A percentile compares a stretch with the other conserved stretches of the same genome.
Evolutionary conservation across 2,113 vertebrate species (phyloP).

Genomic region (Odontophorus gujanensis): DNA sequence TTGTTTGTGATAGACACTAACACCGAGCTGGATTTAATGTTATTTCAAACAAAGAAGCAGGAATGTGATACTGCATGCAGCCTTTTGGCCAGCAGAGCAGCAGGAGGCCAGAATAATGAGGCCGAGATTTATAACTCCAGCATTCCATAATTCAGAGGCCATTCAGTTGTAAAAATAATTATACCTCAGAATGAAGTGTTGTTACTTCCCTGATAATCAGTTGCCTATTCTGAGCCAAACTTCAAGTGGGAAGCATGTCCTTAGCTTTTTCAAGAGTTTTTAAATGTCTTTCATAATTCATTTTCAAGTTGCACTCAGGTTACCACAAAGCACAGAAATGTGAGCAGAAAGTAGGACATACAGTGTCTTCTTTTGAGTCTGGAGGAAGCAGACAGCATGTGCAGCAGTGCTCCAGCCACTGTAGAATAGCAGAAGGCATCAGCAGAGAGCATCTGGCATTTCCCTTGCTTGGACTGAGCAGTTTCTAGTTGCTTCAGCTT

Average conservation of each 20-base stretch:
- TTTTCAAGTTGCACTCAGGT: neutral
- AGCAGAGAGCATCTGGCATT: neutral
- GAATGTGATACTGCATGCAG: neutral
- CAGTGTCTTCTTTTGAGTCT: neutral
- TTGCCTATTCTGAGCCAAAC: neutral
- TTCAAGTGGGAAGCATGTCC: neutral
- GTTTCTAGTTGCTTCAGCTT: neutral
- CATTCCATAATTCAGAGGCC: slow-evolving; percentile 7
- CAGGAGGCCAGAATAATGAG: slow-evolving; percentile 9
- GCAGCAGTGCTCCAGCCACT: neutral
- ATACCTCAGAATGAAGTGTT: neutral
- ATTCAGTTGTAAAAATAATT: slow-evolving; percentile 34
- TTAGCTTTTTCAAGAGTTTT: slow-evolving; percentile 3
- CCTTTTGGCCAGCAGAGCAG: neutral
- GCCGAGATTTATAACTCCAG: neutral
- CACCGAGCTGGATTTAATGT: neutral
- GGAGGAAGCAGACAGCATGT: neutral
- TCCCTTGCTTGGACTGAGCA: neutral
- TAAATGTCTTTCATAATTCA: neutral
- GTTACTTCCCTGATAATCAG: neutral
- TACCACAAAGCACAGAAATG: neutral
- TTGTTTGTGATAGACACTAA: neutral
- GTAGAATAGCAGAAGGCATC: neutral
- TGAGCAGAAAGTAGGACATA: neutral
- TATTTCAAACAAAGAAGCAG: slow-evolving; percentile 17